Evolutionary conservation across 92 coral and sea anemone species (phyloP).

Genomic region (Zoanthus sociatus): DNA sequence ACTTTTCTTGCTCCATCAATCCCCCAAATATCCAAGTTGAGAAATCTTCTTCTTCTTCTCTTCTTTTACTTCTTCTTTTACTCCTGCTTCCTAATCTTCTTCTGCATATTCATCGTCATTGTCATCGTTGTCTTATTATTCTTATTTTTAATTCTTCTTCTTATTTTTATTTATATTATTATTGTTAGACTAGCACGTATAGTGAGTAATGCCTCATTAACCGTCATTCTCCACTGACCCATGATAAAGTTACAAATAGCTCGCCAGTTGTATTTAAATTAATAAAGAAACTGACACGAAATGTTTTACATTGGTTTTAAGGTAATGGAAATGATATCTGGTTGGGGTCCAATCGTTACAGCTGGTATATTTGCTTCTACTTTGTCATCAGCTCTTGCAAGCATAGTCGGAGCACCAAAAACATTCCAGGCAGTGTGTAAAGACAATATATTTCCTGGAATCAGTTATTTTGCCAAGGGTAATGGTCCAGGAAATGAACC

Average conservation of each 20-base stretch:
- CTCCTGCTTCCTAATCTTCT: too few species aligned
- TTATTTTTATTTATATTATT: too few species aligned
- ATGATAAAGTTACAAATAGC: not conserved
- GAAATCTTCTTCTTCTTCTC: too few species aligned
- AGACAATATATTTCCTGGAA: conserved; percentile 88
- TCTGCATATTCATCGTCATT: too few species aligned
- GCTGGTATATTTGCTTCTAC: conserved; percentile 98
- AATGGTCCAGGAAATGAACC: conserved; percentile 94
- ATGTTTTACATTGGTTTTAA: conserved; percentile 14
- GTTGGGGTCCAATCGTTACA: conserved; percentile 97
- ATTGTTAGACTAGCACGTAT: too few species aligned
- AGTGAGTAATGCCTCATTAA: not conserved
- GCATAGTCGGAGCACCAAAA: conserved; percentile 98
- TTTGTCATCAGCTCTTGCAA: conserved; percentile 98
- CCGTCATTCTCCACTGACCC: not conserved
- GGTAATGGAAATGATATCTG: conserved; percentile 91
- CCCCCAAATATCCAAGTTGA: too few species aligned
- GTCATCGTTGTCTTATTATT: too few species aligned
- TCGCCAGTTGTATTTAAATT: not conserved
- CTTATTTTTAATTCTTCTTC: too few species aligned
- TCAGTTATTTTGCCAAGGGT: conserved; percentile 80
- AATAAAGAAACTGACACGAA: not conserved
- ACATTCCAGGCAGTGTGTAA: conserved; percentile 96
- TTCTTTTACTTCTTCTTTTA: too few species aligned
- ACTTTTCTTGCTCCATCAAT: too few species aligned